Percentiles rank a stretch among this genome's conserved stretches.
Evolutionary conservation across 2,797 vertebrate genomes (phyloP).

Genomic region (Gastrophryne carolinensis): DNA sequence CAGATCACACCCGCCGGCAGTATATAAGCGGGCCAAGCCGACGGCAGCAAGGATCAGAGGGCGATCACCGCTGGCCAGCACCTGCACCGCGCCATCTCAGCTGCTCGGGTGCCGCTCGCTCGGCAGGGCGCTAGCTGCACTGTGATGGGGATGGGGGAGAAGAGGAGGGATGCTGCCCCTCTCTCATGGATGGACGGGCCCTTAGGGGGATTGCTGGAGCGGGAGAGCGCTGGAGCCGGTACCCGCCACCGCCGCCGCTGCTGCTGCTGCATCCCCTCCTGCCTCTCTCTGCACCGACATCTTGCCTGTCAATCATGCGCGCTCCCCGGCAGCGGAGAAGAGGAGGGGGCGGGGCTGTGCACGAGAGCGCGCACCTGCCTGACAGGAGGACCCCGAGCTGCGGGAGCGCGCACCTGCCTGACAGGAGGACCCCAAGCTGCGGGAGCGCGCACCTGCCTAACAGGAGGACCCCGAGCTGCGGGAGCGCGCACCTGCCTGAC

Average conservation of each 20-base stretch:
- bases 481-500: too few species aligned
- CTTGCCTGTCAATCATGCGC: constrained; percentile 88
- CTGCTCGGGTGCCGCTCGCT: constrained; percentile 37
- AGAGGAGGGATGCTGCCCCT: not conserved
- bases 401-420: too few species aligned
- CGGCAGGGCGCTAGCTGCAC: too few species aligned
- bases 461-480: not conserved
- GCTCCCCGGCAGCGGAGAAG: constrained; percentile 66
- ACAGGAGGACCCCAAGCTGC: too few species aligned
- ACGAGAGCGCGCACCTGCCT: constrained; percentile 54
- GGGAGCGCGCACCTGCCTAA: too few species aligned
- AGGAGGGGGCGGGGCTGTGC: constrained; percentile 71
- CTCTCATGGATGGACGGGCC: not conserved
- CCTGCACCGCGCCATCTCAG: not conserved
- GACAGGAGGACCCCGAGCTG: not conserved
- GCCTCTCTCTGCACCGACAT: constrained; percentile 80
- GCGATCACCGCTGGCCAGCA: not conserved
- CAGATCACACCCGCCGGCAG: too few species aligned
- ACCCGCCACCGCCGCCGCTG: constrained; percentile 47
- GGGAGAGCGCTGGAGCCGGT: constrained; percentile 66
- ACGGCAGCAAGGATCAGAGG: not conserved
- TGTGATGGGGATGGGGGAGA: too few species aligned
- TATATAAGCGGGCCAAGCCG: too few species aligned
- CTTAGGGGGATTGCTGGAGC: constrained; percentile 73
- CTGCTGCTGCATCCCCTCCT: constrained; percentile 78